Base-by-base conservation (phyloP, 2,113 vertebrate species). In the Laticauda colubrina region DNA sequence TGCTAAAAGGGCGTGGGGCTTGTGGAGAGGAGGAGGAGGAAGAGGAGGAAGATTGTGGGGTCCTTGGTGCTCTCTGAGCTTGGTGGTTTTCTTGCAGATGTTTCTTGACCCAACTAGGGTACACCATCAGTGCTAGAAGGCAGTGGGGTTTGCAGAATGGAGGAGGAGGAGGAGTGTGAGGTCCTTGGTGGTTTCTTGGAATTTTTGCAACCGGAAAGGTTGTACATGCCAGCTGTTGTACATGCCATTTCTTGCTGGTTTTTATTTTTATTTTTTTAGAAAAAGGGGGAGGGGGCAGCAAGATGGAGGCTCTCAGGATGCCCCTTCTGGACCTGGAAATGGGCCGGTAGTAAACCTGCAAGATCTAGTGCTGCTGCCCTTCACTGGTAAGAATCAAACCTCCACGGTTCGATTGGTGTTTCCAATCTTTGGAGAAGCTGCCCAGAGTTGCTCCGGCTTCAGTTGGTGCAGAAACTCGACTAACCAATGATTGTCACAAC, bases 191-290 rank as follows among this genome's bases (percentile, higher is more conserved):
- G 7, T 51, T 7, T 51, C 48, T 51, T 8, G n/a, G 1, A 2
- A 3, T 81, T 81, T 81, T 39, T 39, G 15, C 15, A 20, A 20
- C 20, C 5, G n/a, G 69, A 20, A 81, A 39, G 15, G 34, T 39
- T 20, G n/a, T n/a, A n/a, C n/a, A n/a, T n/a, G n/a, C n/a, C 15
- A 20, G 34, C 2, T 8, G 15, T 20, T 75, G n/a, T 39, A 18
- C 1, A 2, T 7, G n/a, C 14, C n/a, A 9, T n/a, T 75, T 1
- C 3, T 21, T 39, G 69, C 5, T 1, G 15, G 0, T 3, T 9
- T 20, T 57, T 57, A 10, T 59, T 59, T 24, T 3, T 3, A 26
- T 11, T 12, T 21, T 8, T 29, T 51, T 51, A 51, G 48, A 51
- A 51, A 39, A 81, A 1, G n/a, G 75, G 34, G 34, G 1, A 1